These are phyloP conservation scores for Oreotrochilus melanogaster DNA, from an alignment of 2,113 vertebrate genomes.

Conservation along the genomic window DNA sequence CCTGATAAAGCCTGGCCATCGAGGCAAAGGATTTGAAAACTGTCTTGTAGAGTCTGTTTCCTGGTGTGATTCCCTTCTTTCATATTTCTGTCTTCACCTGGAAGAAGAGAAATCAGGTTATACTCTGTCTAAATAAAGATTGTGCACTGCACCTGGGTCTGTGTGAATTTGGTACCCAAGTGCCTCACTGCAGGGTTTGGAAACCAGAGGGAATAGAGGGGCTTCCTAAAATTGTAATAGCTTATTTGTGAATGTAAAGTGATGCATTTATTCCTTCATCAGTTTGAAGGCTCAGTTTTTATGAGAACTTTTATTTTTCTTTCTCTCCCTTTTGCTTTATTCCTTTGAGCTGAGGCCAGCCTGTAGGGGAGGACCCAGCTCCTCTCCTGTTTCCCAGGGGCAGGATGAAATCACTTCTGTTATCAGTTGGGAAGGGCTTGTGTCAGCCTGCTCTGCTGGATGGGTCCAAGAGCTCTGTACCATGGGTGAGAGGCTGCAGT, in stretches of 20 bases:
- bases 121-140: neutral
- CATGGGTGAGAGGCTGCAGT: neutral
- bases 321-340: neutral
- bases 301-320: neutral
- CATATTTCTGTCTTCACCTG: neutral
- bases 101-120: neutral
- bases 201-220: neutral
- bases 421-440: neutral
- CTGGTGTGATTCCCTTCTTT: neutral
- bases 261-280: neutral
- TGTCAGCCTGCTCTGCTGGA: neutral
- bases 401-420: neutral
- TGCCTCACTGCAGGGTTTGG: neutral
- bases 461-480: neutral
- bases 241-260: neutral
- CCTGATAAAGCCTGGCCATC: neutral
- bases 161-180: rapidly evolving
- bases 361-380: neutral
- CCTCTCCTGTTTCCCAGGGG: neutral
- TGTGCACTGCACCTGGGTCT: neutral
- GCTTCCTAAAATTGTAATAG: neutral
- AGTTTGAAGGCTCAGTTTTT: neutral
- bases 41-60: neutral
- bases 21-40: conserved; percentile 6
- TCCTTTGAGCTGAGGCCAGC: neutral